Conservation (phyloP, 2,797 vertebrate species). For the Tachyglossus aculeatus region DNA sequence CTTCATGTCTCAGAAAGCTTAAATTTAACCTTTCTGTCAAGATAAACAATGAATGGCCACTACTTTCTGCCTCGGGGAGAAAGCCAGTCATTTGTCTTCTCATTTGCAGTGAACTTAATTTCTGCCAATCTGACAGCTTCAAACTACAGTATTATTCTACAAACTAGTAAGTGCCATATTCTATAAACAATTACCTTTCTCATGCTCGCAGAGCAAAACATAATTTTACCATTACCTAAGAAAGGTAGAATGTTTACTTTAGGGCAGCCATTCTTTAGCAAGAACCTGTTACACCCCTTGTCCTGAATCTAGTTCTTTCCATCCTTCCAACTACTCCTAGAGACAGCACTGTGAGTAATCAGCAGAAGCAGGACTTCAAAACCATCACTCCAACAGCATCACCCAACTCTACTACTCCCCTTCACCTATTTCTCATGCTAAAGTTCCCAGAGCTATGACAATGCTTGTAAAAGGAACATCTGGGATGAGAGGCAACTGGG, state of each 20-base stretch:
- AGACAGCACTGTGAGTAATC: too few relatives aligned
- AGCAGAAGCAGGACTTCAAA: too few relatives aligned
- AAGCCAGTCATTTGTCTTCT: not conserved
- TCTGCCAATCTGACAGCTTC: constrained; percentile 1
- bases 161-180: not conserved
- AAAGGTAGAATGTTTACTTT: not conserved
- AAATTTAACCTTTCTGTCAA: not conserved
- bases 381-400: too few relatives aligned
- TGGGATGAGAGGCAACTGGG: too few relatives aligned
- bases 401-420: too few relatives aligned
- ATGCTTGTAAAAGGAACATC: too few relatives aligned
- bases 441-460: too few relatives aligned
- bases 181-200: not conserved
- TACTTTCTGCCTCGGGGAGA: not conserved
- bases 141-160: not conserved
- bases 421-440: too few relatives aligned
- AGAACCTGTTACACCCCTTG: not conserved
- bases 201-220: not conserved
- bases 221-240: not conserved
- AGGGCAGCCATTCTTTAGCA: not conserved
- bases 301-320: not conserved
- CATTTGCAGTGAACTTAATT: not conserved
- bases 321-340: not conserved
- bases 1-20: not conserved
- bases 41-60: not conserved